Evolutionary conservation across 2,113 vertebrate genomes (phyloP), one percentile per base, ranked within the genome.

Genomic region (Ranitomeya variabilis): DNA sequence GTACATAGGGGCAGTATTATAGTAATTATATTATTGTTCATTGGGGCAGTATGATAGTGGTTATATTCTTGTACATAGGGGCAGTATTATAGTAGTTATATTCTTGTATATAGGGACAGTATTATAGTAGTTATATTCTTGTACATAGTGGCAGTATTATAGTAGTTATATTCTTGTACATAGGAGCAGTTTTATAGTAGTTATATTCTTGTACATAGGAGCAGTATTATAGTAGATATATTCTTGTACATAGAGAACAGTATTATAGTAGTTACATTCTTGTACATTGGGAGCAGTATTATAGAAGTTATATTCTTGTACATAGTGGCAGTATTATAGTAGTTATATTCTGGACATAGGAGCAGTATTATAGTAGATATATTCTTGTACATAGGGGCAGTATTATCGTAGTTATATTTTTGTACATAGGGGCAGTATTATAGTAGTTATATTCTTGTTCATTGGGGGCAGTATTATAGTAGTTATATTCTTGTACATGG

Each of bases 111-210:
- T 62, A 66, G 62, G 62, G 21, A 18, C 62, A 66, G 18, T 71
- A 71, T 71, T 71, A 71, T 71, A 71, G 67, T 71, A 71, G 23
- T 71, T 71, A 71, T 71, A 71, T 71, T 71, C 23, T 31, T 66
- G 64, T 66, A n/a, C 2, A 62, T 62, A 62, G 60, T 16, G 4
- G 15, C 15, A 62, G 60, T 62, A 62, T 66, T 66, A 66, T 66
- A 62, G 62, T 66, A 66, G 62, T 66, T 66, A 66, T 66, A 66
- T 66, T 66, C 62, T 66, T 66, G 62, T 66, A 66, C 10, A 66
- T 66, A 66, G 62, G 62, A 8, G 62, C 62, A 66, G 62, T 66
- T 21, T 66, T 66, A 66, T 66, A 66, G 18, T 66, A 66, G 19
- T n/a, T 66, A 66, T 66, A 66, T 66, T 66, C 62, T 66, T 21